Base-by-base conservation (phyloP, 2,797 vertebrate species). In the Sebastolobus altivelis region DNA sequence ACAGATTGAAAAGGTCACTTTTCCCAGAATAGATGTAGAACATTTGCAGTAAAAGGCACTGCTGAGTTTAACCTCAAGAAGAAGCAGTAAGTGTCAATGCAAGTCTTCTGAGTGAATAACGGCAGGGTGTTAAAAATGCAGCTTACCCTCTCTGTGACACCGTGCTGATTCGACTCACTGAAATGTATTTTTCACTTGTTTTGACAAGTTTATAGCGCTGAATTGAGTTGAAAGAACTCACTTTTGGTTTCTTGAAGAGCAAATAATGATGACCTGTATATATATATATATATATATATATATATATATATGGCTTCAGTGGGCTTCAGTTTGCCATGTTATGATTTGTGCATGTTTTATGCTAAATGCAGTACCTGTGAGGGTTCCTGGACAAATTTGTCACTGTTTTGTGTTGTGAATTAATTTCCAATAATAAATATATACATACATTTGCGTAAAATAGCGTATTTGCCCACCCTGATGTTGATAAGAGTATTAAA, bases 1-100 rank as follows among this genome's bases (percentile, higher is more conserved):
- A 9, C 62, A 33, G 38, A 63, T 20, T 72, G 56, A 65, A 87
- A 89, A 85, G 84, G 82, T 87, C 60, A 20, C 72, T 38, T 75
- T 62, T 63, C 73, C 66, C 13, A 14, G 11, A 87, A 89, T 81
- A 81, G 66, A 65, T 67, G 72, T 6, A 0, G 58, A 79, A 29
- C 29, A 46, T 68, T 67, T 2, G 5, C 33, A 68, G 12, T n/a
- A 67, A 81, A 85, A 67, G 18, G 25, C 65, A 55, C 27, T 7
- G 18, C 75, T 65, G 69, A 54, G 71, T 80, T 82, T 55, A 68
- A 76, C 40, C 22, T 71, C 16, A 2, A 25, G 49, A 27, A 20
- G 59, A 81, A 22, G 4, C 31, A 31, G 65, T 37, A 55, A 52
- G 25, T 69, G 31, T 60, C 46, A 55, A 59, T 22, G 56, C 11